These are phyloP conservation scores for Asobara japonica DNA, from an alignment of 1,140 invertebrate genomes.

Conservation along the genomic window DNA sequence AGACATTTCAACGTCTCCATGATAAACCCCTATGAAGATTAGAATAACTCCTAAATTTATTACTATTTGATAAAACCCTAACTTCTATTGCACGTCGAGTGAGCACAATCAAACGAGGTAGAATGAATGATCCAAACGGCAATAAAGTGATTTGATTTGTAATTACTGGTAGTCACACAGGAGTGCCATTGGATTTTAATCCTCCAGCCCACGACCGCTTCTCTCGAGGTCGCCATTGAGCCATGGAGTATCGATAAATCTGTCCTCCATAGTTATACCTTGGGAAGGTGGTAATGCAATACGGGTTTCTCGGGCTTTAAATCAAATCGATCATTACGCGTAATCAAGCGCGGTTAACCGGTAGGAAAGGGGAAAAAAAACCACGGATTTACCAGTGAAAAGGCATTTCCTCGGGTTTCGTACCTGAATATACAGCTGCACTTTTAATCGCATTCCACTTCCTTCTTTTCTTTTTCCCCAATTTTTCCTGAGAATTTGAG, in stretches of 20 bases:
- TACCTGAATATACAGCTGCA: slow-evolving; percentile 8
- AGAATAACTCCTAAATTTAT: not conserved
- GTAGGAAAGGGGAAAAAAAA: slow-evolving; percentile 44
- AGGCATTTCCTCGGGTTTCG: slow-evolving; percentile 28
- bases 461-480: slow-evolving; percentile 46
- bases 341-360: slow-evolving; percentile 60
- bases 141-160: slow-evolving; percentile 16
- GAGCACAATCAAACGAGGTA: not conserved
- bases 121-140: not conserved
- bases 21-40: not conserved
- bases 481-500: slow-evolving; percentile 43
- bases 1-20: not conserved
- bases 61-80: not conserved
- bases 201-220: slow-evolving; percentile 23
- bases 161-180: slow-evolving; percentile 20
- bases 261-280: slow-evolving; percentile 14
- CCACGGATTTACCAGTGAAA: slow-evolving; percentile 20
- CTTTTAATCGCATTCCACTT: slow-evolving; percentile 31
- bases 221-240: slow-evolving; percentile 23
- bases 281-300: slow-evolving; percentile 51
- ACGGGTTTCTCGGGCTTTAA: slow-evolving; percentile 44
- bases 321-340: slow-evolving; percentile 61
- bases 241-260: slow-evolving; percentile 32
- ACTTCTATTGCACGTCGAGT: too few species aligned
- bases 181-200: slow-evolving; percentile 21